Base-by-base conservation (phyloP, 2,888 invertebrate species). In the Hedya salicella region DNA sequence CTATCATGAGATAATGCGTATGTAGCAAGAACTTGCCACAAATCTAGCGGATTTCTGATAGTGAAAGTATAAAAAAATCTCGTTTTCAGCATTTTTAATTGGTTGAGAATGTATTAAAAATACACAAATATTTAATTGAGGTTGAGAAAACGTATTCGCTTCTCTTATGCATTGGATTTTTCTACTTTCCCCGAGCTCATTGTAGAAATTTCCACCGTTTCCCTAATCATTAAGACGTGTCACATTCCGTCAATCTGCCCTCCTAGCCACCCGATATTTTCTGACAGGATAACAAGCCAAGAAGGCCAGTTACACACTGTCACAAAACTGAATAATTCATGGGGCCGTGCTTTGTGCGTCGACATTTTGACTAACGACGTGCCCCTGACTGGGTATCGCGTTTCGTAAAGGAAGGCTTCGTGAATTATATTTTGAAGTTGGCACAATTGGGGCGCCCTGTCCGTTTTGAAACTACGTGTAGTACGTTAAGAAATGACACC, bases 281-380 rank as follows among this genome's bases (percentile, higher is more conserved):
- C 25, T 16, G 52, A 40, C 36, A 19, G 17, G 17, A 57, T 60
- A 52, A 65, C 65, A 65, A 54, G 54, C 50, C 39, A 40, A n/a
- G 40, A 62, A 17, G 59, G 59, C 65, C 30, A 53, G 52, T 60
- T 52, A 59, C 49, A 59, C 36, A 39, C 6, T 46, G 59, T 65
- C 59, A 52, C 52, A 46, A 64, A 65, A 60, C 59, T 65, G 65
- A 65, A 65, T 60, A 60, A 65, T 60, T 65, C 65, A 65, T 53
- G 8, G n/a, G 14, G 25, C 52, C 39, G 16, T 52, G 40, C 63
- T 66, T 68, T 80, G 75, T 80, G 72, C 69, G 74, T 78, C 48
- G 75, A 81, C 78, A 76, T 77, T 82, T 76, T 73, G 75, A 72
- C 73, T 80, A 82, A 82, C 83, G 81, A 82, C 75, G 6, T 36